Evolutionary conservation across 2,113 vertebrate species (phyloP).

Genomic region (Cebidichthys violaceus): DNA sequence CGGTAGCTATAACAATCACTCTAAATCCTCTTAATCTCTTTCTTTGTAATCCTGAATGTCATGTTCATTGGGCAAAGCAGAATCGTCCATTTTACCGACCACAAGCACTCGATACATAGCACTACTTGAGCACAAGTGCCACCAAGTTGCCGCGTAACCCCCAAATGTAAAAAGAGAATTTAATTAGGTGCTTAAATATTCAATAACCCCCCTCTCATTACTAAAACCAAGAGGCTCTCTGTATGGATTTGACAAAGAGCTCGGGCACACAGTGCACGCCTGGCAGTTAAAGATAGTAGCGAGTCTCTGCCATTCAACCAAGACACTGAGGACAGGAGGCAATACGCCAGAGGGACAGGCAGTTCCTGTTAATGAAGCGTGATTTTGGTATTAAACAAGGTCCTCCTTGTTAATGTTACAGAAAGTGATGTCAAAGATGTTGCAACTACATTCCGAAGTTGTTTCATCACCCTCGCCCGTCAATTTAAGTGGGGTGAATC

Average conservation of each 20-base stretch:
- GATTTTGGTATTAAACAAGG: conserved; percentile 48
- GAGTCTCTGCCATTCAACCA: conserved; percentile 35
- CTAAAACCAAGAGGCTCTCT: conserved; percentile 65
- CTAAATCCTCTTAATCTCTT: conserved; percentile 34
- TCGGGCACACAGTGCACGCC: conserved; percentile 53
- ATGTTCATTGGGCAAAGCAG: conserved; percentile 22
- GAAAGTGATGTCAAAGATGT: conserved; percentile 35
- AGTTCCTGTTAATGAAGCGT: conserved; percentile 44
- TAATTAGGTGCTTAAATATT: conserved; percentile 74
- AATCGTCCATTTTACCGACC: conserved; percentile 17
- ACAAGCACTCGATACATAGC: conserved; percentile 18
- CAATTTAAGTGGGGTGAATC: conserved; percentile 4
- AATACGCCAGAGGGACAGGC: conserved; percentile 35
- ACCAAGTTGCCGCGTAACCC: conserved; percentile 39
- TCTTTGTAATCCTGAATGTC: conserved; percentile 52
- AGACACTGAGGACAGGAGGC: conserved; percentile 47
- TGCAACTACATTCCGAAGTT: conserved; percentile 43
- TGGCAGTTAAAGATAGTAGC: conserved; percentile 70
- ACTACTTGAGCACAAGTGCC: conserved; percentile 53
- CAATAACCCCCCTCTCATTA: conserved; percentile 69
- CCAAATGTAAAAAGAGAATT: conserved; percentile 53
- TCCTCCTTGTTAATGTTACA: conserved; percentile 42
- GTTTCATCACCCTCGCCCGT: conserved; percentile 46
- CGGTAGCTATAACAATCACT: conserved; percentile 10
- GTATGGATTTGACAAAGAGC: conserved; percentile 69